Evolutionary conservation across 2,888 invertebrate species (phyloP), one percentile per base, ranked within the genome.

Genomic region (Nymphalis urticae): DNA sequence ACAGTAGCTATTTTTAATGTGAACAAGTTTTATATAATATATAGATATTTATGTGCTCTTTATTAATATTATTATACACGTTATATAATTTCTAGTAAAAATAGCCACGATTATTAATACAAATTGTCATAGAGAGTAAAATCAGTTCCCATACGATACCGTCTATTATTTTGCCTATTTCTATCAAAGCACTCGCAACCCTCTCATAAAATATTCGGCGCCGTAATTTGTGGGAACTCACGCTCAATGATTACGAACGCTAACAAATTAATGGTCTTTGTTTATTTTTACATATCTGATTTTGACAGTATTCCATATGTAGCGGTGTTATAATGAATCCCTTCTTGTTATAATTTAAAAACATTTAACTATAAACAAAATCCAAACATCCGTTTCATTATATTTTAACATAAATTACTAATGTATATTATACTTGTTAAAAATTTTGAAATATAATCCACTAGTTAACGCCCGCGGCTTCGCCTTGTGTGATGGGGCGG

Each of bases 171-270:
- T 90, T 85, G 85, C 81, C 83, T 85, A 85, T 85, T 85, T 82
- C 88, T 90, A 91, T 90, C 88, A 84, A 78, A 77, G 78, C 76
- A 79, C 75, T 77, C 80, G 81, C 85, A 85, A 42, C 42, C 82
- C 85, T 87, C 82, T 82, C 84, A 80, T 17, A n/a, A 73, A 79
- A 79, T 83, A 87, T 88, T 81, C 85, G 87, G 79, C 85, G 85
- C 83, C 84, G 17, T 56, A 56, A 85, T 86, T 85, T 89, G 89
- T 92, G 92, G 88, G 92, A 92, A 92, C 92, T 83, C 75, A 86
- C 85, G 75, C 71, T 75, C 72, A n/a, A 54, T 73, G 74, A 75
- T 74, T 75, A 70, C 71, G 69, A 71, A 63, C 66, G 71, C 68
- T 66, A 65, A 69, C 66, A 42, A 42, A 42, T 42, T 50, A 50